Evolutionary conservation across 2,888 invertebrate species (phyloP).

Genomic region (Pilophorus perplexus): DNA sequence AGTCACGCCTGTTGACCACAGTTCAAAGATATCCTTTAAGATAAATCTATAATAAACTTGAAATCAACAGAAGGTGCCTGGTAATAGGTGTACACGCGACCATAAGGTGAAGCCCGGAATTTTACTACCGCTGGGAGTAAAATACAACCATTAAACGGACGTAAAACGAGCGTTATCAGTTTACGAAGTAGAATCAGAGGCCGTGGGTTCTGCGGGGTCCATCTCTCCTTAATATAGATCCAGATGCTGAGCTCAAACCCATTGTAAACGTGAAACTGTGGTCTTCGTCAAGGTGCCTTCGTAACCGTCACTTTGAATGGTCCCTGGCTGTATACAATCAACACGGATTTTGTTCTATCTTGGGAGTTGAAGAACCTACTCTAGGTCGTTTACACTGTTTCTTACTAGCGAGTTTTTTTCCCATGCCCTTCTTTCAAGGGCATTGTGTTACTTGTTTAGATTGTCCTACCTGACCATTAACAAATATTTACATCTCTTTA

Average conservation of each 20-base stretch:
- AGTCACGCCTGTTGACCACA: slow-evolving; percentile 27
- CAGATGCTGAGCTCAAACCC: slow-evolving; percentile 40
- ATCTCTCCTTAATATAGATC: slow-evolving; percentile 39
- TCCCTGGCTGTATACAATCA: slow-evolving; percentile 35
- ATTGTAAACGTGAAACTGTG: slow-evolving; percentile 42
- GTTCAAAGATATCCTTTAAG: slow-evolving; percentile 20
- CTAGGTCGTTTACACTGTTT: slow-evolving; percentile 33
- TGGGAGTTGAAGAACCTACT: slow-evolving; percentile 32
- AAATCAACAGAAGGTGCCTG: slow-evolving; percentile 4
- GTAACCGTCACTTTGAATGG: slow-evolving; percentile 42
- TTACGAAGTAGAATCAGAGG: slow-evolving; percentile 17
- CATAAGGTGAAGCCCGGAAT: slow-evolving; percentile 14
- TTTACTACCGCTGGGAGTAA: slow-evolving; percentile 30
- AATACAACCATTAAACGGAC: slow-evolving; percentile 33
- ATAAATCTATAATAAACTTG: slow-evolving; percentile 29
- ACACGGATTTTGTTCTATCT: slow-evolving; percentile 40
- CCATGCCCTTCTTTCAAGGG: neutral
- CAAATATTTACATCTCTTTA: too few species aligned
- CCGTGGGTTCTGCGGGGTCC: slow-evolving; percentile 31
- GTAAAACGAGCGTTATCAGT: slow-evolving; percentile 37
- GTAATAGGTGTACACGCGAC: neutral
- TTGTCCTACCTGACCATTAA: neutral
- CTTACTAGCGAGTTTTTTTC: slow-evolving; percentile 11
- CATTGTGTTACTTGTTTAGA: neutral
- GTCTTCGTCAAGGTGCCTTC: slow-evolving; percentile 40